Evolutionary conservation across 2,888 invertebrate genomes (phyloP), one percentile per base, ranked within the genome.

Genomic region (Mechanitis messenoides): DNA sequence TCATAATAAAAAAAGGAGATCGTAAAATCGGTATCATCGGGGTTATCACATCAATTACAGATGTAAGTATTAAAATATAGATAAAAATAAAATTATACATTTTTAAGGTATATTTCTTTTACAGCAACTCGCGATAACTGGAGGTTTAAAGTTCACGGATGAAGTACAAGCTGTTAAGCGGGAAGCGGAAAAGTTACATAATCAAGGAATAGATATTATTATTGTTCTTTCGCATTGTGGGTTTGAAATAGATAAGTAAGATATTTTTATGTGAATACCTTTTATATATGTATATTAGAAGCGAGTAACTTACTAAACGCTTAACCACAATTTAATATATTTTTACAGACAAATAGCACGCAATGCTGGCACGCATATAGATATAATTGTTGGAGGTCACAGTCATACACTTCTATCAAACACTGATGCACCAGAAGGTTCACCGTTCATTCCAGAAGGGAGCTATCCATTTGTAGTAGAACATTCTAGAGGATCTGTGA

Each of bases 141-240:
- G 92, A 42, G 89, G 92, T n/a, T 74, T 95, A 2, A 88, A 77
- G 68, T 95, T 95, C 67, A 85, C 91, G 3, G 92, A 94, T 74
- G 95, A 95, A 84, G 91, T 93, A 7, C 90, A 91, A 66, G 81
- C 93, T 1, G 93, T 95, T 0, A 92, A 89, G 66, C 83, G 80
- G 50, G 95, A 95, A 86, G 93, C 95, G 0, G 85, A 91, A 65
- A 90, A 91, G 70, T 75, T 96, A 2, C 86, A 91, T 42, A 85
- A 84, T 7, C 84, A 93, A 69, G 93, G 93, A 0, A 92, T 95
- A 0, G 91, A 95, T 67, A 95, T 96, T 35, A 94, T 96, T 60
- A 92, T 97, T 57, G 96, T 95, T 2, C 78, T 97, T 28, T 96
- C 96, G 0, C 97, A 97, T 76, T 94, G 95, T 66, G 96, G 97